Percentiles rank a stretch among this genome's conserved stretches.
Conservation (phyloP, 2,113 vertebrate species). For the Oncorhynchus masou region DNA sequence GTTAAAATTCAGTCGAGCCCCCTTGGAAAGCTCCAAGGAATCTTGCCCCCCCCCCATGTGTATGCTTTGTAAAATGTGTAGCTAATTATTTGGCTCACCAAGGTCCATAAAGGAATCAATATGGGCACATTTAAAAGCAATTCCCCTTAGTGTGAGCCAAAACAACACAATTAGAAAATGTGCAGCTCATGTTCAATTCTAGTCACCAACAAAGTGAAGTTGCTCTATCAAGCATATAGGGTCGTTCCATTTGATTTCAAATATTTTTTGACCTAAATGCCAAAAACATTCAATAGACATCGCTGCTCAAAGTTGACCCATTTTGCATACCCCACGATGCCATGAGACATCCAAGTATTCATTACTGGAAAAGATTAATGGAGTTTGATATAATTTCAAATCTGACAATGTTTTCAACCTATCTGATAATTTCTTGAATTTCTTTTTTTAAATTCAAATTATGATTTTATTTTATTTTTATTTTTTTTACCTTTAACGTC, state of each 20-base stretch:
- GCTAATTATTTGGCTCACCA: constrained; percentile 36
- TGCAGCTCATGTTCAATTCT: constrained; percentile 43
- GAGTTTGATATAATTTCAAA: too few relatives aligned
- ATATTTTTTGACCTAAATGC: too few relatives aligned
- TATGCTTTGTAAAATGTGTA: not conserved
- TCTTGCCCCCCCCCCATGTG: not conserved
- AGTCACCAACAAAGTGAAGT: constrained; percentile 45
- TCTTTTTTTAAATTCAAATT: not conserved
- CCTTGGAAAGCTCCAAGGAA: not conserved
- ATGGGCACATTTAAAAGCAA: constrained; percentile 42
- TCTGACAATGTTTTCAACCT: too few relatives aligned
- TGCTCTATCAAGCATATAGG: constrained; percentile 57
- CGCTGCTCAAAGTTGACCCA: too few relatives aligned
- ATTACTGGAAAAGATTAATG: too few relatives aligned
- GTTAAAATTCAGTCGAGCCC: not conserved
- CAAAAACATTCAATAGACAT: too few relatives aligned
- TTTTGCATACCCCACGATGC: too few relatives aligned
- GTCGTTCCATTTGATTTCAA: too few relatives aligned
- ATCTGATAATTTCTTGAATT: not conserved
- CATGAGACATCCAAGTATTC: too few relatives aligned
- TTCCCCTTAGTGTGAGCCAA: constrained; percentile 52
- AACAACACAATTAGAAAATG: constrained; percentile 55
- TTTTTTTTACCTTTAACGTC: too few relatives aligned
- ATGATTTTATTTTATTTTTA: too few relatives aligned
- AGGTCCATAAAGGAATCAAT: constrained; percentile 46